A percentile compares a stretch with the other conserved stretches of the same genome.
These are phyloP conservation scores for Benitochromis conjunctus DNA, from an alignment of 2,113 vertebrate species.

Conservation along the genomic window DNA sequence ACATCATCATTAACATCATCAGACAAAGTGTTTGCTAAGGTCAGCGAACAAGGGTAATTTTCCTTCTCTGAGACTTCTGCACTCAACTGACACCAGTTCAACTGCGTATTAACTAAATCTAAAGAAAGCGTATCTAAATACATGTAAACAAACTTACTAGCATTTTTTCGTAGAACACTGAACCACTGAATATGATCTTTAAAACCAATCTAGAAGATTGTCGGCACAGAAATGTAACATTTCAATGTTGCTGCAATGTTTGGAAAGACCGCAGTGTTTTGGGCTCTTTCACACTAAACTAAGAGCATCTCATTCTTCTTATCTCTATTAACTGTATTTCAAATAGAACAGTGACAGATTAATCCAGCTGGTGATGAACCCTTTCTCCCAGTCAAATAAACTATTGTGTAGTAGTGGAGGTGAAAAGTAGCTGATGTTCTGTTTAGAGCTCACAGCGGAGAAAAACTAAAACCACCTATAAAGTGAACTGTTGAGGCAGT, in stretches of 20 bases:
- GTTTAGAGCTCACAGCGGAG: neutral
- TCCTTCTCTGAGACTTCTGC: neutral
- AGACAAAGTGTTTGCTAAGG: neutral
- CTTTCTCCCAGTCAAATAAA: neutral
- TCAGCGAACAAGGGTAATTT: neutral
- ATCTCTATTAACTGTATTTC: accelerated
- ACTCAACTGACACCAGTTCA: neutral
- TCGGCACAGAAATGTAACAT: neutral
- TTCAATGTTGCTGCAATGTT: neutral
- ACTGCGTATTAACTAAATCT: neutral
- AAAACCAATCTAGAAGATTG: neutral
- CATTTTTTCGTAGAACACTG: neutral
- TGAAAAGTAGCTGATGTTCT: neutral
- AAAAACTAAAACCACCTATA: neutral
- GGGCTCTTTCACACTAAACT: neutral
- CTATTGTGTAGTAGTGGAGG: neutral
- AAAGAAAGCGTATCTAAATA: neutral
- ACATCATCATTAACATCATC: neutral
- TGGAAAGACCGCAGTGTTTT: neutral
- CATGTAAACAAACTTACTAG: neutral
- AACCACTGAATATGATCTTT: neutral
- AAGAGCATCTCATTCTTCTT: neutral
- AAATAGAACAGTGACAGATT: neutral
- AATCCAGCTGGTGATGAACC: neutral
- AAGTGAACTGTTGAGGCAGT: neutral